Percentiles rank a stretch among this genome's conserved stretches.
These are phyloP conservation scores for Porites evermanni DNA, from an alignment of 92 coral and sea anemone genomes.

Conservation along the genomic window DNA sequence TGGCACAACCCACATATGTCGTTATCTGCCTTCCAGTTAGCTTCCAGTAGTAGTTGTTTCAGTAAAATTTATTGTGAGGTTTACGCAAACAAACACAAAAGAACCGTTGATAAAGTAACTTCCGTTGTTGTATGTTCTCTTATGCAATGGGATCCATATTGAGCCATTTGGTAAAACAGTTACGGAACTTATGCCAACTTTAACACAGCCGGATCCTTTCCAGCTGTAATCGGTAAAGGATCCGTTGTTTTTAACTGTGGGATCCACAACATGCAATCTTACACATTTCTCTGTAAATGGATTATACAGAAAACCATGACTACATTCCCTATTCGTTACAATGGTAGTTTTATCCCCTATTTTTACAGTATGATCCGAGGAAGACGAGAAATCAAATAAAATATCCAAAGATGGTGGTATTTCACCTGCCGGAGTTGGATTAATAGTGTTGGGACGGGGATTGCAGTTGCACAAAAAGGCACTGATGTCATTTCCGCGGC, in stretches of 20 bases:
- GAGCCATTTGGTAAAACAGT: constrained; percentile 19
- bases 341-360: constrained; percentile 2
- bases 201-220: constrained; percentile 12
- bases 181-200: background rate
- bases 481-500: constrained; percentile 1
- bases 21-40: constrained; percentile 27
- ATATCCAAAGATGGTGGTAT: constrained; percentile 25
- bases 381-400: constrained; percentile 33
- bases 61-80: constrained; percentile 1
- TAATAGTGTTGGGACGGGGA: background rate
- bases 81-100: constrained; percentile 20
- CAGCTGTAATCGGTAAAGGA: background rate
- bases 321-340: background rate
- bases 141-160: constrained; percentile 23
- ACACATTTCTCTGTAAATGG: constrained; percentile 27
- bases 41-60: background rate
- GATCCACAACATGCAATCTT: too few species aligned
- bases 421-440: background rate
- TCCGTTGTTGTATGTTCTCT: background rate
- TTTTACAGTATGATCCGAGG: background rate
- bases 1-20: constrained; percentile 47
- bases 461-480: background rate
- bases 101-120: constrained; percentile 34
- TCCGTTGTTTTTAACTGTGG: background rate
- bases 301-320: constrained; percentile 6